Base-by-base conservation (phyloP, 1,140 invertebrate genomes). In the Drosophila carrolli region DNA sequence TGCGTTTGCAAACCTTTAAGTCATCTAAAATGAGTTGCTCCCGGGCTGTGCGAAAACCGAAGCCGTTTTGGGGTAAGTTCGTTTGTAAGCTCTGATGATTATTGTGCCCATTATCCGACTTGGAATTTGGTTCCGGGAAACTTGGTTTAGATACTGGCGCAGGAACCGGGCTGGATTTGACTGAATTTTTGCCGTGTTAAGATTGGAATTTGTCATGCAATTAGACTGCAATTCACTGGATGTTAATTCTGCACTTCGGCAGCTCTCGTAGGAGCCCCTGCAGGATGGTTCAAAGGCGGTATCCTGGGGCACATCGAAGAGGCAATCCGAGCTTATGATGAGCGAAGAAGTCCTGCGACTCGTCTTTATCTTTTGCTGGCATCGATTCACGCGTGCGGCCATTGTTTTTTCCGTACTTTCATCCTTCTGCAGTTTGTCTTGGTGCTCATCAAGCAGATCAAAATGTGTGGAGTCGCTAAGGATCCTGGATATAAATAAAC, bases 21-120 rank as follows among this genome's bases (percentile, higher is more conserved):
- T 91, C 81, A 14, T 92, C 83, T 11, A 92, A 19, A 0, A 65
- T 55, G 6, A 86, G 46, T 46, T 92, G 82, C 19, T 91, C 77
- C 5, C 89, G 59, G 5, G 91, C 91, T 1, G 91, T 91, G 19
- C 83, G 80, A 75, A 92, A 92, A 4, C 57, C 73, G 0, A 38
- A 32, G 9, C 27, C 62, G 29, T 10, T 44, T 6, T 48, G 0
- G 1, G 27, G 11, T 0, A 46, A 4, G 4, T 37, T 6, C 4
- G 11, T 6, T 16, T 41, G 0, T 19, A 14, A 5, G 1, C 7
- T 6, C 1, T 5, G 3, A 0, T 35, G 11, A 5, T 2, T 9
- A 27, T 16, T 41, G 11, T 14, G 19, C 11, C 7, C 16, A 1
- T 23, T 27, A 10, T 5, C 2, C 13, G 19, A 6, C 14, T 44